Percentiles rank a stretch among this genome's conserved stretches.
Evolutionary conservation across 1,140 invertebrate species (phyloP).

Genomic region (Heliconius eleuchia): DNA sequence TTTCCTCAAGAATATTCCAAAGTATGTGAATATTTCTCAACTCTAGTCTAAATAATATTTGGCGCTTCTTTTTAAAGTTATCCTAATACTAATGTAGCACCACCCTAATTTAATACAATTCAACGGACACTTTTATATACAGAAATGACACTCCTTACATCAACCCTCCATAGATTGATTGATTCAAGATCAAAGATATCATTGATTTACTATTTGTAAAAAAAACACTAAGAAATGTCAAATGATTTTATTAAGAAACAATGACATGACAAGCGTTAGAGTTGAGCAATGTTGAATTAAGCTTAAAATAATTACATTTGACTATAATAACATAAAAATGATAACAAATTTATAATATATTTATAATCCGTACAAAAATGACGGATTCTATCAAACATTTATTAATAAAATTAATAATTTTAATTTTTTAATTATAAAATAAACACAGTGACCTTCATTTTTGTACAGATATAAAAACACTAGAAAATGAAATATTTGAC

Average conservation of each 20-base stretch:
- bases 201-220: neutral
- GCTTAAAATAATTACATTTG: neutral
- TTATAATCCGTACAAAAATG: neutral
- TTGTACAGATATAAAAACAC: conserved; percentile 1
- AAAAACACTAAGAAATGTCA: neutral
- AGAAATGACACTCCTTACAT: no score
- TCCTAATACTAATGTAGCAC: no score
- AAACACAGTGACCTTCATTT: neutral
- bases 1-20: no score
- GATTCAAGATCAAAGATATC: no score
- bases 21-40: no score
- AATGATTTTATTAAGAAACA: neutral
- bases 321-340: neutral
- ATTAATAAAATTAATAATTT: neutral
- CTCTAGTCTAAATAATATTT: no score
- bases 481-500: neutral
- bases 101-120: no score
- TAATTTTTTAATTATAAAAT: neutral
- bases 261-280: conserved; percentile 5
- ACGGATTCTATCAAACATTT: neutral
- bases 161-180: no score
- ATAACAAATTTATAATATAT: neutral
- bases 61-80: no score
- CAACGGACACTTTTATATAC: no score
- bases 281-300: neutral